These are phyloP conservation scores for Macrobrachium nipponense DNA, from an alignment of 1,140 invertebrate genomes.

Conservation along the genomic window DNA sequence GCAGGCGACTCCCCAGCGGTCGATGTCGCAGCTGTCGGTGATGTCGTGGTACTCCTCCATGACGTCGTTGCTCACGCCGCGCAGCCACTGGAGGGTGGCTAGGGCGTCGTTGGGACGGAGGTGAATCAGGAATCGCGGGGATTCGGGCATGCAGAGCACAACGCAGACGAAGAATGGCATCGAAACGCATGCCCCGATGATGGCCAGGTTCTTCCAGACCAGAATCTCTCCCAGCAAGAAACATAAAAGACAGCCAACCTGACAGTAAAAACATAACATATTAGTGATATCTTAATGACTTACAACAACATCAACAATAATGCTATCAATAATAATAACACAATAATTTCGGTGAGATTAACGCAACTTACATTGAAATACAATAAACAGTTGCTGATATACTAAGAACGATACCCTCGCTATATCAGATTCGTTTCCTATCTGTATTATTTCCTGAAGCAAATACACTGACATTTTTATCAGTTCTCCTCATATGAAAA, in stretches of 20 bases:
- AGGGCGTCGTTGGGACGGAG: constrained; percentile 57
- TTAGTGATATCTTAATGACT: too few relatives aligned
- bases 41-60: constrained; percentile 64
- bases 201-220: constrained; percentile 60
- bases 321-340: neutral
- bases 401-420: too few relatives aligned
- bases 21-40: constrained; percentile 53
- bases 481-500: too few relatives aligned
- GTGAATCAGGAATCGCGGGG: constrained; percentile 60
- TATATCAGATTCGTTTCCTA: too few relatives aligned
- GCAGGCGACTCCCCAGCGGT: constrained; percentile 56
- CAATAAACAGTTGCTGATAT: too few relatives aligned
- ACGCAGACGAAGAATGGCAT: constrained; percentile 56
- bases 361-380: too few relatives aligned
- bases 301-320: neutral
- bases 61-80: constrained; percentile 57
- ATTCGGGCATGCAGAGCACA: constrained; percentile 62
- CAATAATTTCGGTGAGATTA: too few relatives aligned
- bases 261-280: neutral
- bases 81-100: constrained; percentile 62
- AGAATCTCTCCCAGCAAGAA: constrained; percentile 60
- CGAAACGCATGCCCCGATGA: constrained; percentile 53
- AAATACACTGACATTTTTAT: too few relatives aligned
- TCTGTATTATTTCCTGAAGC: too few relatives aligned
- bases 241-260: constrained; percentile 60